phyloP scores from a whole-genome alignment of 1,140 invertebrate species.

The Pseudomyrmex flavicornis region DNA sequence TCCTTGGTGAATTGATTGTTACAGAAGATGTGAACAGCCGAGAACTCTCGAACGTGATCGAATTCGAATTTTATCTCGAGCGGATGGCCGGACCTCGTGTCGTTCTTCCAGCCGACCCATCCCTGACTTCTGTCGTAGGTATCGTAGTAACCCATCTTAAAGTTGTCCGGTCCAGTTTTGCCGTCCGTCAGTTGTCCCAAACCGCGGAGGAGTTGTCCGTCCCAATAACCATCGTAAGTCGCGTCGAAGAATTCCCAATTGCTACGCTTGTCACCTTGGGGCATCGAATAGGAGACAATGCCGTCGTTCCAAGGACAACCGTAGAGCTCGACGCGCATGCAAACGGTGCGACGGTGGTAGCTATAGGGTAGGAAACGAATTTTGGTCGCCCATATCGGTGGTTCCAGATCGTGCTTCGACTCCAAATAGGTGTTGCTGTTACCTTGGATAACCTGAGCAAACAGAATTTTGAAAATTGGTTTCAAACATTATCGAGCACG shows the following conservation, averaged over 20 bases:
- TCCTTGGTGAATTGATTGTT: conserved; percentile 93
- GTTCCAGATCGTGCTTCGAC: conserved; percentile 90
- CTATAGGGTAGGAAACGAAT: conserved; percentile 94
- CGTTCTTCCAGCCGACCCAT: conserved; percentile 97
- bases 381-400: conserved; percentile 91
- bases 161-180: conserved; percentile 90
- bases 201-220: conserved; percentile 89
- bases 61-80: conserved; percentile 95
- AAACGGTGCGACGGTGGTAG: conserved; percentile 92
- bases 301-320: conserved; percentile 90
- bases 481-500: not conserved
- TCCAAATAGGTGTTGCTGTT: conserved; percentile 94
- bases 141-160: conserved; percentile 88
- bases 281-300: conserved; percentile 84
- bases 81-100: conserved; percentile 88
- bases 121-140: conserved; percentile 87
- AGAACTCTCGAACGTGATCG: conserved; percentile 94
- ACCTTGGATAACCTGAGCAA: conserved; percentile 90
- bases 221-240: conserved; percentile 96
- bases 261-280: conserved; percentile 92
- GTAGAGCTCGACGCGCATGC: conserved; percentile 94
- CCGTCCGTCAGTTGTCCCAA: conserved; percentile 95
- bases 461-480: conserved; percentile 36
- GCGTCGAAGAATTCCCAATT: conserved; percentile 95
- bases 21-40: conserved; percentile 92